phyloP scores from a whole-genome alignment of 1,140 invertebrate species.

The Calosoma granatense region DNA sequence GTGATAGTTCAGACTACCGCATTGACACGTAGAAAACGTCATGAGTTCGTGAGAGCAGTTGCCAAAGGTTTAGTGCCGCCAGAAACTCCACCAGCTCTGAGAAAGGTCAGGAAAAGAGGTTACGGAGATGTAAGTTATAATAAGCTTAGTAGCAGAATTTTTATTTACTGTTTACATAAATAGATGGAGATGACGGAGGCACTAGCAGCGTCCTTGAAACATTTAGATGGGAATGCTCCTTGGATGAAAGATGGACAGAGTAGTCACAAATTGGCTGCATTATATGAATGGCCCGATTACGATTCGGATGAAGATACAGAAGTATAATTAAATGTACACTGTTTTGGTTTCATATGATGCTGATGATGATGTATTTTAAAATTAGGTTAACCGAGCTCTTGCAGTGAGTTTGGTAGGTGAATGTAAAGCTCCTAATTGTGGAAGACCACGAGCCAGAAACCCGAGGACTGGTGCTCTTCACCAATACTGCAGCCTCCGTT shows the following conservation, averaged over 20 bases:
- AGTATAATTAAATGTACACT: constrained; percentile 16
- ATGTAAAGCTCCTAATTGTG: constrained; percentile 31
- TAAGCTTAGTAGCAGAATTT: no score
- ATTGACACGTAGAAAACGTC: constrained; percentile 46
- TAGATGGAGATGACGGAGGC: constrained; percentile 30
- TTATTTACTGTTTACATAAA: constrained; percentile 11
- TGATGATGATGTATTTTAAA: background rate
- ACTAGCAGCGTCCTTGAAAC: constrained; percentile 39
- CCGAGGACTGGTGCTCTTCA: constrained; percentile 41
- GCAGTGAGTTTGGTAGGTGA: constrained; percentile 28
- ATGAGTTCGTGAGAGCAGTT: constrained; percentile 54
- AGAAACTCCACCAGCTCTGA: constrained; percentile 46
- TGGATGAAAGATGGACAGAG: constrained; percentile 47
- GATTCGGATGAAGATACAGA: constrained; percentile 47
- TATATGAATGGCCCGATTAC: constrained; percentile 51
- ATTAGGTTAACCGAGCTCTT: constrained; percentile 23
- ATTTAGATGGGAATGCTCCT: constrained; percentile 42
- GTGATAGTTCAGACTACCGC: constrained; percentile 52
- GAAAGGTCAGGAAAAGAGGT: constrained; percentile 37
- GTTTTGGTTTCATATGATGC: background rate
- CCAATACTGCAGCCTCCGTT: constrained; percentile 42
- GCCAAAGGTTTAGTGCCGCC: constrained; percentile 57
- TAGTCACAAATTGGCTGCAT: constrained; percentile 39
- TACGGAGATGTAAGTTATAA: constrained; percentile 31
- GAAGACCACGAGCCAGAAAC: constrained; percentile 36